These are phyloP conservation scores for Arctia plantaginis DNA, from an alignment of 2,888 invertebrate species.

Conservation along the genomic window DNA sequence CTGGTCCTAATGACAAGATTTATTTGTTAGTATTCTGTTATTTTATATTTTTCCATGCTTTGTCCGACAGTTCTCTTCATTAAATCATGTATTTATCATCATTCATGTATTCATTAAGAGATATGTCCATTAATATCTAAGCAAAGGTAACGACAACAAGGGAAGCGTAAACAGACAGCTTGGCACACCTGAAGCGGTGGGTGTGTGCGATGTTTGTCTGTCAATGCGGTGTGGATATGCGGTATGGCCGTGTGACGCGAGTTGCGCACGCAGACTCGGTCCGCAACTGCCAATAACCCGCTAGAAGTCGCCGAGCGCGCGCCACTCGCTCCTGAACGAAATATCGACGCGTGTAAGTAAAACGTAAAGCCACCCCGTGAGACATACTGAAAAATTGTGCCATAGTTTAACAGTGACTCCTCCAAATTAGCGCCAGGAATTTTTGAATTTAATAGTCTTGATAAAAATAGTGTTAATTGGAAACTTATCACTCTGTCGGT, in stretches of 20 bases:
- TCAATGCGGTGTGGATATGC: constrained; percentile 55
- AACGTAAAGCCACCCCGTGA: constrained; percentile 59
- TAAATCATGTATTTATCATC: not conserved
- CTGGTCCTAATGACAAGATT: not conserved
- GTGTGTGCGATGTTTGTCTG: constrained; percentile 46
- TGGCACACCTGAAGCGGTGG: constrained; percentile 31
- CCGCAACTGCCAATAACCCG: constrained; percentile 70
- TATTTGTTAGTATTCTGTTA: not conserved
- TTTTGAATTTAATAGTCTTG: constrained; percentile 11
- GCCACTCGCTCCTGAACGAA: constrained; percentile 61
- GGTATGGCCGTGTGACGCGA: constrained; percentile 54
- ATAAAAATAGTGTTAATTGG: constrained; percentile 32
- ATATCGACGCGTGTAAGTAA: constrained; percentile 72
- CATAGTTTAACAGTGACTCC: constrained; percentile 41
- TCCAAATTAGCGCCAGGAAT: constrained; percentile 25
- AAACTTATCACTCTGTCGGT: constrained; percentile 44
- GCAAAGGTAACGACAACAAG: not conserved
- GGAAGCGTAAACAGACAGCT: constrained; percentile 15
- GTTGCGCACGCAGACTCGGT: constrained; percentile 69
- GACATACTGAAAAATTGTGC: constrained; percentile 48
- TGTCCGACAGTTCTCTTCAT: not conserved
- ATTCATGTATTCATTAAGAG: not conserved
- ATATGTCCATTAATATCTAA: constrained; percentile 2
- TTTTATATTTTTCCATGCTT: not conserved
- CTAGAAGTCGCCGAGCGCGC: constrained; percentile 70